Evolutionary conservation across 2,113 vertebrate species (phyloP).

Genomic region (Psophia crepitans): DNA sequence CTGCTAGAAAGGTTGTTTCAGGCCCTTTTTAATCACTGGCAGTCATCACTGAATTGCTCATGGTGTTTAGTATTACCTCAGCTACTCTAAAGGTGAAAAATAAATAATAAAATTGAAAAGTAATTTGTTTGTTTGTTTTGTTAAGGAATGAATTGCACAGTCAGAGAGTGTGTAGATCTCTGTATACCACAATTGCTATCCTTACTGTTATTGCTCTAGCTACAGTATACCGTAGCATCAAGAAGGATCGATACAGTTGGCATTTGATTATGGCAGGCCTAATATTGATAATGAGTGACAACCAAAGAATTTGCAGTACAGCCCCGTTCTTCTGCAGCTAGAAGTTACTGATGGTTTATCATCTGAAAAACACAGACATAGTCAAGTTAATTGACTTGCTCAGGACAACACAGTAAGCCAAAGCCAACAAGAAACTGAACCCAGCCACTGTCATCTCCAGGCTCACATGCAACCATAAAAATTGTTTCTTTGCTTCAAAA

Average conservation of each 20-base stretch:
- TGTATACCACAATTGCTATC: neutral
- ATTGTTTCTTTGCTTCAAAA: neutral
- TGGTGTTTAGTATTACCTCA: neutral
- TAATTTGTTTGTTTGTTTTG: neutral
- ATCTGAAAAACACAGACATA: neutral
- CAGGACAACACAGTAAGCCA: neutral
- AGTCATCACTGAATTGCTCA: neutral
- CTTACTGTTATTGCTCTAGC: neutral
- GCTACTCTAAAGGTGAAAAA: neutral
- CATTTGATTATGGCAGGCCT: neutral
- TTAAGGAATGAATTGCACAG: neutral
- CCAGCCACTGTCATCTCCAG: neutral
- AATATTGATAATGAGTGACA: neutral
- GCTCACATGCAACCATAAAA: neutral
- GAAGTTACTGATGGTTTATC: neutral
- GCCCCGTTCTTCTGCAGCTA: neutral
- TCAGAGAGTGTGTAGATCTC: neutral
- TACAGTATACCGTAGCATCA: neutral
- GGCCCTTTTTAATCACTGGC: neutral
- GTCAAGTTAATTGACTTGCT: neutral
- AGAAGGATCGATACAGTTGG: neutral
- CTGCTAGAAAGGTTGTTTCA: neutral
- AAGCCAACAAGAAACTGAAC: neutral
- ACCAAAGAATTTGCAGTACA: neutral
- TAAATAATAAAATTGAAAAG: neutral